phyloP scores from a whole-genome alignment of 2,888 invertebrate species.

The Calephelis perditalis region DNA sequence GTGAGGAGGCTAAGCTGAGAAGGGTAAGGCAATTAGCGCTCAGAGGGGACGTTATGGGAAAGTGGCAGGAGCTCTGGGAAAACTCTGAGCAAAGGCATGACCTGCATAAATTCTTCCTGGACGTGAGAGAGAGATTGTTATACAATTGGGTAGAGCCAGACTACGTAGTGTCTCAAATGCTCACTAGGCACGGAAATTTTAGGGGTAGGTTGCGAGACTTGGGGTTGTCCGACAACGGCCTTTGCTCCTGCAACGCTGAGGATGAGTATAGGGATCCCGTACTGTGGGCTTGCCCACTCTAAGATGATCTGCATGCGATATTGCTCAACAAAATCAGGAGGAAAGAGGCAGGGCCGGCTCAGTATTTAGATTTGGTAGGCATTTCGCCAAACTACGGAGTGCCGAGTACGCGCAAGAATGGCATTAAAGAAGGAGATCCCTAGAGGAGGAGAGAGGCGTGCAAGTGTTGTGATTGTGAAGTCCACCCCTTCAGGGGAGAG shows the following conservation, averaged over 20 bases:
- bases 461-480: too few relatives aligned
- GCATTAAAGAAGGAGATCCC: too few relatives aligned
- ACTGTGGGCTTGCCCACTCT: too few relatives aligned
- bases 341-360: neutral
- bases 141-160: neutral
- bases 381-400: neutral
- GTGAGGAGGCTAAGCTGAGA: neutral
- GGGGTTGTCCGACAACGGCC: neutral
- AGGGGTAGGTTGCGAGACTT: neutral
- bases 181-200: neutral
- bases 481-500: too few relatives aligned
- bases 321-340: neutral
- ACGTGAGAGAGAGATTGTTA: neutral
- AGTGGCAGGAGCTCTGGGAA: neutral
- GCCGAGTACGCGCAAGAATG: too few relatives aligned
- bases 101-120: neutral
- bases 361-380: neutral
- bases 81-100: neutral
- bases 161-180: neutral
- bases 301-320: neutral
- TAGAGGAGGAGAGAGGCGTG: neutral
- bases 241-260: neutral
- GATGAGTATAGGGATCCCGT: too few relatives aligned
- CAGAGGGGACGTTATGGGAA: neutral
- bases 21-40: neutral